Evolutionary conservation across 2,888 invertebrate genomes (phyloP), one percentile per base, ranked within the genome.

Genomic region (Elmis aenea): DNA sequence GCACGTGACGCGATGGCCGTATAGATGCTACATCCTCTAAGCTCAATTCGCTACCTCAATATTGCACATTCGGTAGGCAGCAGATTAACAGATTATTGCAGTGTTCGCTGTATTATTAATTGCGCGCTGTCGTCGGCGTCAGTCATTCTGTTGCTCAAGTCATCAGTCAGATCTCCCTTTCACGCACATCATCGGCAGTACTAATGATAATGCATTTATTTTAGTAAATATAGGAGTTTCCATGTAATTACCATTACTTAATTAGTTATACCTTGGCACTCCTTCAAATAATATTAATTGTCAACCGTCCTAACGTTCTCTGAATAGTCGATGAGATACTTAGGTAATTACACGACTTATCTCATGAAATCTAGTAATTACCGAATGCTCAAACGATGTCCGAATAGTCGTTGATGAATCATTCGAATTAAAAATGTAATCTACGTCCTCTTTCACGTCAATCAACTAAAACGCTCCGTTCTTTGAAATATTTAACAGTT

Each of bases 71-170:
- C n/a, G n/a, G n/a, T n/a, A n/a, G n/a, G n/a, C n/a, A n/a, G n/a
- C n/a, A n/a, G n/a, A n/a, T n/a, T n/a, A 24, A 45, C 45, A 47
- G 42, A 50, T 51, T 50, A 46, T 48, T 39, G 39, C 45, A 38
- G 33, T 49, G 46, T 47, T 51, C 51, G 54, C 45, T 46, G 42
- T 51, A 45, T 53, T 56, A 57, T 57, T 57, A 57, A 57, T 57
- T 54, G 54, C 50, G 34, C 38, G 42, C 51, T 56, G 55, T 57
- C 57, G 51, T 46, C 57, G 48, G 33, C 47, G 54, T 57, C 53
- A 52, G 45, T 42, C 48, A 43, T 38, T 39, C 43, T 49, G 51
- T 46, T 51, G 47, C 47, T 45, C 47, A 40, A 38, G 43, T 49
- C 51, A 57, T 57, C 52, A 52, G 49, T 57, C 55, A 50, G 39